phyloP scores from a whole-genome alignment of 1,140 invertebrate genomes.

The Asobara japonica region DNA sequence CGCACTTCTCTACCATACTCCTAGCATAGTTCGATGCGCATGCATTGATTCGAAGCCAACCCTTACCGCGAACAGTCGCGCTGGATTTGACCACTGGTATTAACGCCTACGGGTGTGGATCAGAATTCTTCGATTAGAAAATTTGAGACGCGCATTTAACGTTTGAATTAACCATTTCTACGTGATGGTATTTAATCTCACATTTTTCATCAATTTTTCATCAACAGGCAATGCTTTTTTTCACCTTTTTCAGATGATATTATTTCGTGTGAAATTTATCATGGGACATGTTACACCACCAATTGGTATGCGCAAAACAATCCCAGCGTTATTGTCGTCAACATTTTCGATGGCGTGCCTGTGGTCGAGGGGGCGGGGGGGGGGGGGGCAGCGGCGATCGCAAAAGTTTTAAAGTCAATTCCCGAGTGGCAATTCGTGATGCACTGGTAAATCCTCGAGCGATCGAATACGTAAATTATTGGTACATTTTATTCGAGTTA shows the following conservation, averaged over 20 bases:
- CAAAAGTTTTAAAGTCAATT: slow-evolving; percentile 31
- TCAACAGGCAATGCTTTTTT: neutral
- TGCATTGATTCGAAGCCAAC: slow-evolving; percentile 28
- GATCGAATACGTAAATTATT: slow-evolving; percentile 42
- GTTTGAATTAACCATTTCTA: neutral
- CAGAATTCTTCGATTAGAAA: slow-evolving; percentile 11
- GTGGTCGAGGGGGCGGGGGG: neutral
- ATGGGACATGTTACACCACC: slow-evolving; percentile 8
- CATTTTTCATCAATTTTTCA: neutral
- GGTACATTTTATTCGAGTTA: slow-evolving; percentile 60
- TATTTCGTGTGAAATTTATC: slow-evolving; percentile 2
- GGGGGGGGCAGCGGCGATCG: neutral
- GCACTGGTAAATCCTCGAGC: slow-evolving; percentile 33
- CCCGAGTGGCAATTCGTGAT: slow-evolving; percentile 21
- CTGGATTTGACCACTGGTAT: slow-evolving; percentile 24
- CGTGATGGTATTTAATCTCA: neutral
- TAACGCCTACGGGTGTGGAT: slow-evolving; percentile 20
- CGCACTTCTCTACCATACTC: neutral
- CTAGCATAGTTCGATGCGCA: slow-evolving; percentile 22
- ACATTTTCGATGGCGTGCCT: neutral
- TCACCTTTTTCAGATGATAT: neutral
- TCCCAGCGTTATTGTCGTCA: slow-evolving; percentile 11
- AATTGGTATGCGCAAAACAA: slow-evolving; percentile 13
- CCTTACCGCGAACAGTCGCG: slow-evolving; percentile 22
- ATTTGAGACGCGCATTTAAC: neutral